A percentile compares a stretch with the other conserved stretches of the same genome.
These are phyloP conservation scores for Microcebus ravelobensis DNA, from an alignment of 2,113 vertebrate species.

Conservation along the genomic window DNA sequence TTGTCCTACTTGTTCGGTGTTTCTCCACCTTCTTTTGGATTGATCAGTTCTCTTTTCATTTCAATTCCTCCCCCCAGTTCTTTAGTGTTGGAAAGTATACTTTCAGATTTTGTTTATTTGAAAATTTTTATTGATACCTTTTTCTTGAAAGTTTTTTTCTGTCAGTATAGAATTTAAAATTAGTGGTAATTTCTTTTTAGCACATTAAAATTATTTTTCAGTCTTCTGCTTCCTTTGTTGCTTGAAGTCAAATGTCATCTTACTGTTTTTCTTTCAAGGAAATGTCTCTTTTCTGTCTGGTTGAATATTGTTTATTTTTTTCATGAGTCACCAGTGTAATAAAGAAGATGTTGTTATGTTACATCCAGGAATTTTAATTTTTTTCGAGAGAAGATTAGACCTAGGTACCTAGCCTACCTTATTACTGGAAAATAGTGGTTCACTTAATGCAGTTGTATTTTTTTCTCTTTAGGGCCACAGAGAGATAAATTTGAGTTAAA, in stretches of 20 bases:
- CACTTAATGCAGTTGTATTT: neutral
- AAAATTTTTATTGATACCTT: neutral
- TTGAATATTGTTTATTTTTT: neutral
- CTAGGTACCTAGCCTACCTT: neutral
- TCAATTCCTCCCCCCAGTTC: neutral
- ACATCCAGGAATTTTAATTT: neutral
- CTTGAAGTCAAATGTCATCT: neutral
- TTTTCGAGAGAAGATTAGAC: neutral
- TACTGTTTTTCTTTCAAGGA: neutral
- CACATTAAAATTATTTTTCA: neutral
- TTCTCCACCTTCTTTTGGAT: neutral
- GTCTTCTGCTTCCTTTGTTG: neutral
- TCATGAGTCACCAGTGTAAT: neutral
- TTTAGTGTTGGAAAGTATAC: neutral
- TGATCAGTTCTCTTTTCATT: neutral
- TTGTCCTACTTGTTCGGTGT: neutral
- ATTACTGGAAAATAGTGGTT: neutral
- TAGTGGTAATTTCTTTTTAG: neutral
- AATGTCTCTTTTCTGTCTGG: neutral
- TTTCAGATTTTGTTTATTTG: neutral
- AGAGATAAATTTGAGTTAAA: neutral
- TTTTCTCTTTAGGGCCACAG: neutral
- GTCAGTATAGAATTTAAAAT: neutral
- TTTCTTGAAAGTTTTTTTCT: neutral
- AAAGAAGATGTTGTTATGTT: neutral